Evolutionary conservation across 2,888 invertebrate species (phyloP), one percentile per base, ranked within the genome.

Genomic region (Zeuzera pyrina): DNA sequence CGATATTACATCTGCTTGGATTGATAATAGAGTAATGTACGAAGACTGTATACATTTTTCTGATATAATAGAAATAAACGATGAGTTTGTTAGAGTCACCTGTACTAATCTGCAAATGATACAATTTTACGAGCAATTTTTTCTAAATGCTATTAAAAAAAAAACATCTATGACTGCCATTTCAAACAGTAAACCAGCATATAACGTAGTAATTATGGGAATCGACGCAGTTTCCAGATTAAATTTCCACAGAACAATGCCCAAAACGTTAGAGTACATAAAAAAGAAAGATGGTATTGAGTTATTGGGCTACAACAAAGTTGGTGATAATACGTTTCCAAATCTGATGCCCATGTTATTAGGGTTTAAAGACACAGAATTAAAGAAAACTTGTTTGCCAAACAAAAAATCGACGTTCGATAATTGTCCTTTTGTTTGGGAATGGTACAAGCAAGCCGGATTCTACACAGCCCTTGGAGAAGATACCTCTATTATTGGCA

Each of bases 251-350:
- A 86, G 95, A 5, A 91, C 91, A 50, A 90, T 95, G 90, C 91
- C 91, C 0, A 74, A 81, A 43, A 92, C 92, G 0, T 67, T 85
- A 8, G 52, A 71, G 3, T 86, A 85, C 41, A 69, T 94, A 32
- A 69, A 81, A 14, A 55, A 85, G 2, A 66, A 89, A 16, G 83
- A 84, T 1, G 89, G 88, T 8, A 77, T 92, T n/a, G 93, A 93
- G 52, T 79, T 97, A 57, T 60, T 89, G 38, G 96, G 96, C 1
- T 95, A 94, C 64, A 94, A 92, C 57, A 97, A 96, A 81, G 89
- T 97, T 2, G 97, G 89, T 1, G 95, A 96, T 65, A 97, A 96
- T 59, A 95, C 95, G 0, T 95, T 91, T 56, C 94, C 94, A 0
- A 97, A 97, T 65, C 59, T 96, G 25, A 86, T 94, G 22, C 91